Conservation (phyloP, 2,113 vertebrate species). For the rabbit (Oryctolagus cuniculus) region DNA sequence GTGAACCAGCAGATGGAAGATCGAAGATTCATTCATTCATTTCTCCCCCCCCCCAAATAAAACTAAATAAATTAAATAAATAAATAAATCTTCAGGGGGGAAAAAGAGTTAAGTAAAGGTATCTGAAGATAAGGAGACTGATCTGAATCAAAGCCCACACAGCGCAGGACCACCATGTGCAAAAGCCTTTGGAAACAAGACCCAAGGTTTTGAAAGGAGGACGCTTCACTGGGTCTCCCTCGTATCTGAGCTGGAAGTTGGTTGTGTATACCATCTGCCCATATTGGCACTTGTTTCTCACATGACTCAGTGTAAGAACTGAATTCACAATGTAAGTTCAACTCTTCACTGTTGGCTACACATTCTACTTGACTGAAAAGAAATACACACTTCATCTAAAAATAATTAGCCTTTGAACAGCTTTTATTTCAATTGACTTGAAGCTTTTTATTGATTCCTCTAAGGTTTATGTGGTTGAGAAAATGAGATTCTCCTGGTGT, state of each 20-base stretch:
- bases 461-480: conserved; percentile 15
- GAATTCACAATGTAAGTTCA: conserved; percentile 50
- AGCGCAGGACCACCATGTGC: neutral
- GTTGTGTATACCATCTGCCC: neutral
- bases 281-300: neutral
- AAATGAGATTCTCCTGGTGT: neutral
- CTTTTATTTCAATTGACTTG: conserved; percentile 50
- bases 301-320: neutral
- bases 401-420: conserved; percentile 32
- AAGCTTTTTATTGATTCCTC: conserved; percentile 45
- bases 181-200: neutral
- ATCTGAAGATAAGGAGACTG: neutral
- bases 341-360: neutral
- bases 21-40: no score
- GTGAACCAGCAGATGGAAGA: no score
- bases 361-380: conserved; percentile 43
- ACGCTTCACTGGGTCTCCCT: neutral
- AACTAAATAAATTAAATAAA: no score
- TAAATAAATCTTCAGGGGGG: no score
- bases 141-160: neutral
- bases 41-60: no score
- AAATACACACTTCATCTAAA: conserved; percentile 57
- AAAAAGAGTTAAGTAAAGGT: neutral
- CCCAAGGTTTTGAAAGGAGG: neutral
- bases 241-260: neutral